Conservation (phyloP, 2,797 vertebrate genomes). For the Gambelia wislizenii region DNA sequence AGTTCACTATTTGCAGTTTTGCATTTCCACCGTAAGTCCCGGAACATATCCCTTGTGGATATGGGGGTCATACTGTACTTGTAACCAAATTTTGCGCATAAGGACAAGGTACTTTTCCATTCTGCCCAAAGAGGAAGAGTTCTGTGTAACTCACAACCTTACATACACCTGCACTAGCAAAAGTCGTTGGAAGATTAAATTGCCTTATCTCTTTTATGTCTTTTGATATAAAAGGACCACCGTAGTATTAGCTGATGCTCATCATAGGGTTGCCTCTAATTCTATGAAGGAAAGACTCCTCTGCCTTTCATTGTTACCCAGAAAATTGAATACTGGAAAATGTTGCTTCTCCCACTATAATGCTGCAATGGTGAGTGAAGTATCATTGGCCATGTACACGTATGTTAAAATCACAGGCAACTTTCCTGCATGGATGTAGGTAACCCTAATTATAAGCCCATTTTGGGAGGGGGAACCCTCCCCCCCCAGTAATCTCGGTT, state of each 20-base stretch:
- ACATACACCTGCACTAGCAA: neutral
- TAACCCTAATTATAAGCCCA: neutral
- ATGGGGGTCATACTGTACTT: too few relatives aligned
- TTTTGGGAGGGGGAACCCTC: neutral
- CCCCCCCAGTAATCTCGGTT: neutral
- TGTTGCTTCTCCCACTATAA: neutral
- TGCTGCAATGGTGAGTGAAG: neutral
- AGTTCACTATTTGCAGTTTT: too few relatives aligned
- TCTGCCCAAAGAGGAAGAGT: constrained; percentile 20
- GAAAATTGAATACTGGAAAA: neutral
- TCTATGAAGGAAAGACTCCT: constrained; percentile 2
- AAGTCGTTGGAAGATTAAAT: neutral
- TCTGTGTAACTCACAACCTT: constrained; percentile 6
- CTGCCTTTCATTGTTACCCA: neutral
- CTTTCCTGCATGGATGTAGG: neutral
- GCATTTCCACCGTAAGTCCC: too few relatives aligned
- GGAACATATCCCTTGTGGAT: too few relatives aligned
- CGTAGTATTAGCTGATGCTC: neutral
- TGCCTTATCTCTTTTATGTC: constrained; percentile 17
- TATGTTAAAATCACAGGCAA: neutral
- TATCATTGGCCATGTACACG: neutral
- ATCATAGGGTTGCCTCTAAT: neutral
- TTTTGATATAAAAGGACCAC: neutral
- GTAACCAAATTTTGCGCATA: neutral
- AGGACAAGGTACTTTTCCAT: neutral